Evolutionary conservation across 2,797 vertebrate genomes (phyloP).

Genomic region (Bradypodion pumilum): DNA sequence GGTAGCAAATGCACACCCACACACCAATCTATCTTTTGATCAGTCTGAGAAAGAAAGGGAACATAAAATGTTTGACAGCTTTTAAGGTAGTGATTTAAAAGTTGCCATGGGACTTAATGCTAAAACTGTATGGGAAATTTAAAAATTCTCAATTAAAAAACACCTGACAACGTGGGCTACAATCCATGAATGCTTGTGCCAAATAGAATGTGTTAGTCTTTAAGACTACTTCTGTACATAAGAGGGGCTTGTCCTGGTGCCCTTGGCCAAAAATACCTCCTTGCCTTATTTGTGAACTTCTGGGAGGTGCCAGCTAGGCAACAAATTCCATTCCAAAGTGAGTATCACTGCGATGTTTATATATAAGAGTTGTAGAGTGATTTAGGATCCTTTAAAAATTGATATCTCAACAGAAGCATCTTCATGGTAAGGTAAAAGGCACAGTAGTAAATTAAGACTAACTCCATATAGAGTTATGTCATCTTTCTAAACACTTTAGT

Average conservation of each 20-base stretch:
- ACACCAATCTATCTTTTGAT: not conserved
- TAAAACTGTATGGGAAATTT: not conserved
- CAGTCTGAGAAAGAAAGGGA: not conserved
- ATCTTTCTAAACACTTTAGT: not conserved
- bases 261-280: constrained; percentile 70
- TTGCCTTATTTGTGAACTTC: constrained; percentile 59
- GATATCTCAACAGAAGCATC: constrained; percentile 20
- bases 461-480: not conserved
- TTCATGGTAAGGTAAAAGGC: not conserved
- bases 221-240: constrained; percentile 32
- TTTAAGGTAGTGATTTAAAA: not conserved
- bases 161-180: too few relatives aligned
- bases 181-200: too few relatives aligned
- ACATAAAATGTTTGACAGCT: not conserved
- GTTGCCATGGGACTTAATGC: not conserved
- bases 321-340: constrained; percentile 49
- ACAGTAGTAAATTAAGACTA: not conserved
- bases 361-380: constrained; percentile 56
- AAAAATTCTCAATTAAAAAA: too few relatives aligned
- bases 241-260: constrained; percentile 56
- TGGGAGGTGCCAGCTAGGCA: constrained; percentile 60
- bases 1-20: not conserved
- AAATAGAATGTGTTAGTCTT: too few relatives aligned
- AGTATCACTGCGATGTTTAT: constrained; percentile 58
- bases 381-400: constrained; percentile 49